A percentile compares a stretch with the other conserved stretches of the same genome.
phyloP scores from a whole-genome alignment of 2,888 invertebrate species.

The Meandrusa payeni region DNA sequence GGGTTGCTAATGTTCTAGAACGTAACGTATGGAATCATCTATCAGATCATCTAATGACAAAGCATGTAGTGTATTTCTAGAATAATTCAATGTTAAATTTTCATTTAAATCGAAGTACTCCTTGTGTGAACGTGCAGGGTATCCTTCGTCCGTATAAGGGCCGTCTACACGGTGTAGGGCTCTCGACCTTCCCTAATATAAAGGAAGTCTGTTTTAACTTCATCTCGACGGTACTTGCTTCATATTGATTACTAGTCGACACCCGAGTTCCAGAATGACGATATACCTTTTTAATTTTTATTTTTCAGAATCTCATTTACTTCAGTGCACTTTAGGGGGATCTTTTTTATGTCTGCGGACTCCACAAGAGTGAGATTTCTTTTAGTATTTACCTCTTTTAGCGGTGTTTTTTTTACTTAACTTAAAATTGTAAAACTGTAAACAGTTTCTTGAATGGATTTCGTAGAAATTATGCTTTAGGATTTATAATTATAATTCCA shows the following conservation, averaged over 20 bases:
- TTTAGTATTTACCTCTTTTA: no score
- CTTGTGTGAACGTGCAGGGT: slow-evolving; percentile 50
- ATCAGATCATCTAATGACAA: no score
- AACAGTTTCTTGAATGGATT: no score
- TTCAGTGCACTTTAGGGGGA: background rate
- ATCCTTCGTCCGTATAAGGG: slow-evolving; percentile 51
- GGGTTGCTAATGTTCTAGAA: no score
- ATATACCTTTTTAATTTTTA: slow-evolving; percentile 22
- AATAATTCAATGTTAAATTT: no score
- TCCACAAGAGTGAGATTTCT: background rate
- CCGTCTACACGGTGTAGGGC: slow-evolving; percentile 62
- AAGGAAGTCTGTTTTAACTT: slow-evolving; percentile 71
- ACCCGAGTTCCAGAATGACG: slow-evolving; percentile 25
- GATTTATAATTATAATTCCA: no score
- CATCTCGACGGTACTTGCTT: slow-evolving; percentile 54
- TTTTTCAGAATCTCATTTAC: slow-evolving; percentile 14
- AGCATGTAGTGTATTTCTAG: no score
- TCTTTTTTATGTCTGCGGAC: slow-evolving; percentile 5
- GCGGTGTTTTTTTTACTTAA: no score
- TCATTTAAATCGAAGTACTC: slow-evolving; percentile 1
- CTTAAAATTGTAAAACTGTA: no score
- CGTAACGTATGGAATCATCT: no score
- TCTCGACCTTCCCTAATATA: slow-evolving; percentile 74
- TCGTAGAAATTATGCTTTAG: no score
- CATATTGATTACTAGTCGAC: slow-evolving; percentile 49